These are phyloP conservation scores for Achatina immaculata DNA, from an alignment of 1,140 invertebrate genomes.

Conservation along the genomic window DNA sequence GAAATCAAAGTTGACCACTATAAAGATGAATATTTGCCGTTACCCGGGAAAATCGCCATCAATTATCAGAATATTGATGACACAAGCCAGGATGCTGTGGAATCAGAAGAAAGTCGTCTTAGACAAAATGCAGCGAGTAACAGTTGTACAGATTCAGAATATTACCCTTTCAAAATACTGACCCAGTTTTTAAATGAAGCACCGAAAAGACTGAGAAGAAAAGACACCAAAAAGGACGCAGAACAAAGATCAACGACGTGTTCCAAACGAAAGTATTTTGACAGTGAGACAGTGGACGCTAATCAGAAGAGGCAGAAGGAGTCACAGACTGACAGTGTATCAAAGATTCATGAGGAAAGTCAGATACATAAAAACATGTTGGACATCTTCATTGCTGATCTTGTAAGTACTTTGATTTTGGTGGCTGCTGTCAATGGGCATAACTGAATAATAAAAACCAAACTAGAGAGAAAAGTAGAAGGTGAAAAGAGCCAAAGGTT, in stretches of 20 bases:
- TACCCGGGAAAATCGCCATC: background rate
- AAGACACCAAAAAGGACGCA: background rate
- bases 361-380: background rate
- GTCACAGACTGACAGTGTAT: background rate
- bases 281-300: background rate
- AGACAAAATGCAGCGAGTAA: background rate
- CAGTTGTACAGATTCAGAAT: background rate
- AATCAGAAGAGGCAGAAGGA: background rate
- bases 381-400: background rate
- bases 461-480: too few relatives aligned
- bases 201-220: background rate
- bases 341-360: background rate
- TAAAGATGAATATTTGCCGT: background rate
- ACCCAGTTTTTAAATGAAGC: conserved; percentile 10
- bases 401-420: background rate
- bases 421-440: too few relatives aligned
- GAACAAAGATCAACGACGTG: background rate
- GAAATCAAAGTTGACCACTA: background rate
- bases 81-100: background rate
- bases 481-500: too few relatives aligned
- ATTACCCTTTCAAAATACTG: conserved; percentile 20
- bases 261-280: conserved; percentile 4
- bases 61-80: background rate
- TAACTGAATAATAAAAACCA: too few relatives aligned
- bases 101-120: background rate